Evolutionary conservation across 2,113 vertebrate genomes (phyloP).

Genomic region (Elephas maximus): DNA sequence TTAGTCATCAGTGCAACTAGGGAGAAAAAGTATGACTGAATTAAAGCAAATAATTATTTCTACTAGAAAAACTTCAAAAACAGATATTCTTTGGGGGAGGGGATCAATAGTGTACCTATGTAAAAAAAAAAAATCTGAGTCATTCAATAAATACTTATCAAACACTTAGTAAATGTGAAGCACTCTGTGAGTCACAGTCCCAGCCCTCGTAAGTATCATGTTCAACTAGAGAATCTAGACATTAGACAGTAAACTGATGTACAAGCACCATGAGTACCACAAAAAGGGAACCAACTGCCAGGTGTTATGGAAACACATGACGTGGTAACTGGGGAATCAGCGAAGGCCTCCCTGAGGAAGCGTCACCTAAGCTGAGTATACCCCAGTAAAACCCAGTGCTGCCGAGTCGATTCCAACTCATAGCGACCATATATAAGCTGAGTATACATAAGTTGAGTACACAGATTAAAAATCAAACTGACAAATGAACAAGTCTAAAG

Average conservation of each 20-base stretch:
- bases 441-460: not conserved
- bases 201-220: not conserved
- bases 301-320: not conserved
- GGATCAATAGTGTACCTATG: not conserved
- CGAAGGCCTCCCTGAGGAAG: not conserved
- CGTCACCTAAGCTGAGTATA: not conserved
- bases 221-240: conserved; percentile 26
- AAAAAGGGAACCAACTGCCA: not conserved
- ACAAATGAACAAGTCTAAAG: conserved; percentile 38
- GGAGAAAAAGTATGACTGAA: conserved; percentile 39
- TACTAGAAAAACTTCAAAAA: conserved; percentile 31
- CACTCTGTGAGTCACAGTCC: not conserved
- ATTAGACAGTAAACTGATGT: not conserved
- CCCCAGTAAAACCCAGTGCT: too few species aligned
- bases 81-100: not conserved
- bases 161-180: conserved; percentile 46
- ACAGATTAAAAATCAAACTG: conserved; percentile 62
- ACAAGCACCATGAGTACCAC: not conserved
- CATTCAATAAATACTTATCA: not conserved
- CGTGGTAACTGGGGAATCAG: not conserved
- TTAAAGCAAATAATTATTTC: conserved; percentile 48
- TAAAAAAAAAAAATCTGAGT: conserved; percentile 44
- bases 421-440: too few species aligned
- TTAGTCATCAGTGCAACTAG: not conserved
- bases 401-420: too few species aligned